phyloP scores from a whole-genome alignment of 2,797 vertebrate genomes.

The Trichosurus vulpecula region DNA sequence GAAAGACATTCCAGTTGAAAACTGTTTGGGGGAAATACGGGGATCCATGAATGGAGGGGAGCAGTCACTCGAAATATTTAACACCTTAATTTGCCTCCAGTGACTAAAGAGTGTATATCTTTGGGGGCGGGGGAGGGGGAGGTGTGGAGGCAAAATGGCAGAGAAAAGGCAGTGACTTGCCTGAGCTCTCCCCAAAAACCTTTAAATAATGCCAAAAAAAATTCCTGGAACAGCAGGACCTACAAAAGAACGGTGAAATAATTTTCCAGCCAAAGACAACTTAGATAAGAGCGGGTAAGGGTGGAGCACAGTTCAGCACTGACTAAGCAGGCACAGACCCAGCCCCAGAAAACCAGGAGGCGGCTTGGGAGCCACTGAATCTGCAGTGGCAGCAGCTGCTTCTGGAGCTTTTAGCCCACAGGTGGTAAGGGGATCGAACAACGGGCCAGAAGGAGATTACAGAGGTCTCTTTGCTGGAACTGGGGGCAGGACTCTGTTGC shows the following conservation, averaged over 20 bases:
- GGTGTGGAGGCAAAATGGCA: neutral
- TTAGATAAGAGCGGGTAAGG: neutral
- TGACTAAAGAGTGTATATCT: neutral
- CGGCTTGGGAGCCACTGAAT: too few relatives aligned
- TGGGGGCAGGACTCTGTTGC: neutral
- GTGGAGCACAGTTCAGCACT: neutral
- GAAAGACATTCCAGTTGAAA: neutral
- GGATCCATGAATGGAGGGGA: neutral
- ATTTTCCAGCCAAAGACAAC: neutral
- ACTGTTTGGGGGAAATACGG: neutral
- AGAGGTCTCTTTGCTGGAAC: neutral
- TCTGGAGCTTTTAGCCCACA: too few relatives aligned
- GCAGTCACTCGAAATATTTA: neutral
- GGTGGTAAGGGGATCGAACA: neutral
- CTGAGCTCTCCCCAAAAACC: neutral
- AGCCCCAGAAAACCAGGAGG: too few relatives aligned
- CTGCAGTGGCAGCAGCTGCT: too few relatives aligned
- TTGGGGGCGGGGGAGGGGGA: fast-evolving
- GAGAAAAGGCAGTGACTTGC: neutral
- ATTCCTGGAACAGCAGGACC: neutral
- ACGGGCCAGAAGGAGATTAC: neutral
- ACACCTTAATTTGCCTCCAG: neutral
- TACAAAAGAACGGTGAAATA: neutral
- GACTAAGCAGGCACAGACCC: neutral
- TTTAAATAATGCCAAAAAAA: neutral